Conservation (phyloP, 2,888 invertebrate genomes). For the Euclidia mi region DNA sequence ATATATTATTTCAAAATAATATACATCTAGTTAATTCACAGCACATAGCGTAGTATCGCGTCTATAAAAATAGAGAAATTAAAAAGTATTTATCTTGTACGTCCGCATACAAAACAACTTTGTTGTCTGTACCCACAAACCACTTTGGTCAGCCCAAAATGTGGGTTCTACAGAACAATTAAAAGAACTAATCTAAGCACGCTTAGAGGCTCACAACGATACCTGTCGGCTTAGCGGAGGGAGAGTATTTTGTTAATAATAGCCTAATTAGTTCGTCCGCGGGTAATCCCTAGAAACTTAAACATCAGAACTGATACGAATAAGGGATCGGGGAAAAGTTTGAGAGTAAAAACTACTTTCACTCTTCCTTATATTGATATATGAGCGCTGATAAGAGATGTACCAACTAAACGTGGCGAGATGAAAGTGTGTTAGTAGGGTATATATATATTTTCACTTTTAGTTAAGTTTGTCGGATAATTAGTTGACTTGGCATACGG, state of each 20-base stretch:
- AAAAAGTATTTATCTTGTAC: too few species aligned
- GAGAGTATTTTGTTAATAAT: conserved; percentile 39
- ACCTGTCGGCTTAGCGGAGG: conserved; percentile 20
- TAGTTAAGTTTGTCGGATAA: too few species aligned
- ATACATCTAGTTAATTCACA: too few species aligned
- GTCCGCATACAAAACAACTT: not conserved
- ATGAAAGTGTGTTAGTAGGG: too few species aligned
- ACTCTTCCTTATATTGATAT: conserved; percentile 16
- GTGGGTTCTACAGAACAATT: conserved; percentile 1
- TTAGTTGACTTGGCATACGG: too few species aligned
- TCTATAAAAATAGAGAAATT: too few species aligned
- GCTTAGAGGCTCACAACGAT: conserved; percentile 28
- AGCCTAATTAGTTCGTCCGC: conserved; percentile 40
- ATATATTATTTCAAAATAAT: too few species aligned
- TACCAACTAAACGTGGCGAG: too few species aligned
- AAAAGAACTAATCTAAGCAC: conserved; percentile 45
- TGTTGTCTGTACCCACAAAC: not conserved
- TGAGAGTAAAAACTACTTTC: conserved; percentile 4
- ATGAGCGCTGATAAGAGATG: not conserved
- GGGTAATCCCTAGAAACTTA: conserved; percentile 42
- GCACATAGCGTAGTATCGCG: too few species aligned
- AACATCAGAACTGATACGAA: conserved; percentile 37
- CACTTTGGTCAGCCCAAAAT: not conserved
- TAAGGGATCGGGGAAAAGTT: conserved; percentile 15
- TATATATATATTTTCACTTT: too few species aligned